Evolutionary conservation across 1,140 invertebrate genomes (phyloP).

Genomic region (Nymphalis io): DNA sequence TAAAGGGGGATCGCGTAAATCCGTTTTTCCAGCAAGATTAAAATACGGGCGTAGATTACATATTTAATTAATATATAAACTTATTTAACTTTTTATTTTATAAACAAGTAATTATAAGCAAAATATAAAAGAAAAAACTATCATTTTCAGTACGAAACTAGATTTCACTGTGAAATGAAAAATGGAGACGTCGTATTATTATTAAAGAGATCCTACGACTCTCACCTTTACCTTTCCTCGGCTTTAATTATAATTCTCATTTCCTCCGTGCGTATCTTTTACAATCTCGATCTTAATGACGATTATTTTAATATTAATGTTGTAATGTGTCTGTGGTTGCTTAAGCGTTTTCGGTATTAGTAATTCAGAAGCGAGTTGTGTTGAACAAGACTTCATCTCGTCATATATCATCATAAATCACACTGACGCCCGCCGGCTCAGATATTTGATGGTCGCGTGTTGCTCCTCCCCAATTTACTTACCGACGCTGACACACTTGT

Average conservation of each 20-base stretch:
- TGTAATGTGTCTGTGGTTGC: not conserved
- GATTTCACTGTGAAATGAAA: not conserved
- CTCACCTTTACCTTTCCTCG: slow-evolving; percentile 14
- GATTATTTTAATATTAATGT: not conserved
- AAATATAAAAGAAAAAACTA: not conserved
- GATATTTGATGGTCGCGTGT: slow-evolving; percentile 37
- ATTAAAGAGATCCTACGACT: not conserved
- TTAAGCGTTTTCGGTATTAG: slow-evolving; percentile 11
- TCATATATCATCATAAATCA: slow-evolving; percentile 68
- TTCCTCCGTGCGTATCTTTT: slow-evolving; percentile 12
- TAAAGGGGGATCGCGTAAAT: no score
- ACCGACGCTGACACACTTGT: not conserved
- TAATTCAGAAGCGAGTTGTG: slow-evolving; percentile 18
- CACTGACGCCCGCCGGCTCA: slow-evolving; percentile 39
- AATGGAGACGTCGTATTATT: not conserved
- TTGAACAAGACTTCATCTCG: slow-evolving; percentile 41
- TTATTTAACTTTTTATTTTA: no score
- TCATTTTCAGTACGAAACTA: not conserved
- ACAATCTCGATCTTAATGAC: slow-evolving; percentile 10
- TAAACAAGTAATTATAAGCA: not conserved
- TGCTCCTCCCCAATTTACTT: not conserved
- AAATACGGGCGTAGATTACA: no score
- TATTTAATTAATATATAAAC: no score
- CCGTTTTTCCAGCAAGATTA: no score
- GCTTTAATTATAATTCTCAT: slow-evolving; percentile 21